Conservation (phyloP, 2,888 invertebrate genomes). For the Chesias legatella region DNA sequence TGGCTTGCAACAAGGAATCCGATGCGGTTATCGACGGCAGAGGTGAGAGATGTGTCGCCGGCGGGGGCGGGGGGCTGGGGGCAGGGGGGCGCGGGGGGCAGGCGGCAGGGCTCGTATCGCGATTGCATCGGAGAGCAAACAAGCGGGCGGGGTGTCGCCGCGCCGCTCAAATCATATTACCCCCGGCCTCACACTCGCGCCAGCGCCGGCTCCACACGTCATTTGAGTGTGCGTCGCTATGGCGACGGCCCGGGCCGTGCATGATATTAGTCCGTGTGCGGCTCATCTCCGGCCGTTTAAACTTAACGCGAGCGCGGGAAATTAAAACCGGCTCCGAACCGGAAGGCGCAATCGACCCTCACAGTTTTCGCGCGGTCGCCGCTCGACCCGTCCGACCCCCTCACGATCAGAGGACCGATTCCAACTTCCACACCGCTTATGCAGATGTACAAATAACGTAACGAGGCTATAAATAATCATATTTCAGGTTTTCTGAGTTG, state of each 20-base stretch:
- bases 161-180: constrained; percentile 79
- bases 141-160: constrained; percentile 73
- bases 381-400: constrained; percentile 26
- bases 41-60: constrained; percentile 74
- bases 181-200: constrained; percentile 68
- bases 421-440: constrained; percentile 13
- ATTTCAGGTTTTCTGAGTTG: neutral
- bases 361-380: constrained; percentile 35
- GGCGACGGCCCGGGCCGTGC: constrained; percentile 83
- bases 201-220: constrained; percentile 79
- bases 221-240: constrained; percentile 85
- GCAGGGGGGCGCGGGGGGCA: constrained; percentile 38
- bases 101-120: constrained; percentile 64
- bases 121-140: constrained; percentile 81
- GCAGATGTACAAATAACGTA: constrained; percentile 9
- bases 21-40: constrained; percentile 76
- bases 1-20: constrained; percentile 77
- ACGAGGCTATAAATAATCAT: constrained; percentile 14
- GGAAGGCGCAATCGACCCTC: constrained; percentile 66
- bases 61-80: too few relatives aligned
- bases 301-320: constrained; percentile 73
- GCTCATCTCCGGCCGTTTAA: constrained; percentile 78
- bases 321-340: constrained; percentile 76
- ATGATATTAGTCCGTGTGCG: constrained; percentile 77
- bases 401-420: constrained; percentile 17